Percentiles rank a stretch among this genome's conserved stretches.
Conservation (phyloP, 2,888 invertebrate genomes). For the Malthinus flaveolus region DNA sequence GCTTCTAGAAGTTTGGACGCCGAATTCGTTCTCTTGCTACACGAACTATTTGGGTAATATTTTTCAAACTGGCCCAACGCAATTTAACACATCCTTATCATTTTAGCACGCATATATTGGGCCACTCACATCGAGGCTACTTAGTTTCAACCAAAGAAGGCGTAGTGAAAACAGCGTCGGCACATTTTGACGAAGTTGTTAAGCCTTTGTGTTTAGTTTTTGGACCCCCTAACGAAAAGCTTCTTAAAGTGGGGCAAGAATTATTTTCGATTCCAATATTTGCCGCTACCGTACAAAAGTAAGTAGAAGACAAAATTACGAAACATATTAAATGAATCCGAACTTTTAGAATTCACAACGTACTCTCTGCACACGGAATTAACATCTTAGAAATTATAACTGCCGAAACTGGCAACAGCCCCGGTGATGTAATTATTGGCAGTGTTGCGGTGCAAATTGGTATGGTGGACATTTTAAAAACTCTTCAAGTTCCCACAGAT, state of each 20-base stretch:
- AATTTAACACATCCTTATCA: neutral
- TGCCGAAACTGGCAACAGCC: neutral
- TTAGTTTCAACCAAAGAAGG: conserved; percentile 16
- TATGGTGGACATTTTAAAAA: conserved; percentile 56
- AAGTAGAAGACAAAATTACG: neutral
- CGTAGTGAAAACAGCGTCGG: conserved; percentile 6
- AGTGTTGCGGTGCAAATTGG: conserved; percentile 61
- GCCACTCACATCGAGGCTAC: conserved; percentile 17
- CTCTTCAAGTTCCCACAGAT: conserved; percentile 50
- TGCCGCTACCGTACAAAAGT: conserved; percentile 68
- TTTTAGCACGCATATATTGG: conserved; percentile 10
- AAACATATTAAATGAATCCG: neutral
- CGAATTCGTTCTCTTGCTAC: conserved; percentile 54
- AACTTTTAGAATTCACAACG: conserved; percentile 13
- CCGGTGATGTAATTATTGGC: neutral
- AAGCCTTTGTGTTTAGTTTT: conserved; percentile 9
- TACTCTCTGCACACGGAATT: conserved; percentile 11
- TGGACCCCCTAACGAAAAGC: neutral
- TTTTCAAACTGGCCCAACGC: neutral
- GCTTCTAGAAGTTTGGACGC: conserved; percentile 64
- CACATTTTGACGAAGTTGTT: conserved; percentile 1
- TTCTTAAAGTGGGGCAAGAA: conserved; percentile 5
- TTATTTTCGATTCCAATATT: conserved; percentile 77
- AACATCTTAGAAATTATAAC: conserved; percentile 15
- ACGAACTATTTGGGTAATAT: conserved; percentile 42